A percentile compares a stretch with the other conserved stretches of the same genome.
phyloP scores from a whole-genome alignment of 2,888 invertebrate species.

The Acleris emargana region DNA sequence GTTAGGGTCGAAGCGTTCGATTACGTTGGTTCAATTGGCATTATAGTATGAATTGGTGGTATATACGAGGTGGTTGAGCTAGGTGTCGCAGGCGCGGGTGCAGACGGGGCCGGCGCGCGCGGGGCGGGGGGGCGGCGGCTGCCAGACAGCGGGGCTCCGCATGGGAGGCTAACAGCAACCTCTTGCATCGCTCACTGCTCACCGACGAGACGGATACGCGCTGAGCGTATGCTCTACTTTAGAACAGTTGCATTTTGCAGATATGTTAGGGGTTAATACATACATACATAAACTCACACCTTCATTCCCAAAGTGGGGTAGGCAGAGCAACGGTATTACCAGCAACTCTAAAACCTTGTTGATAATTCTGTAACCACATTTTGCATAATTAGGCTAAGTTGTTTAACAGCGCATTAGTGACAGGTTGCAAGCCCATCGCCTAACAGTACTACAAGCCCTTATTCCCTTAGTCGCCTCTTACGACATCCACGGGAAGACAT shows the following conservation, averaged over 20 bases:
- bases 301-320: too few relatives aligned
- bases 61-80: conserved; percentile 70
- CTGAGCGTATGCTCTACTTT: conserved; percentile 75
- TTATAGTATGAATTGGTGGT: conserved; percentile 58
- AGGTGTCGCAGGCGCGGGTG: conserved; percentile 54
- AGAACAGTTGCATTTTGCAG: conserved; percentile 9
- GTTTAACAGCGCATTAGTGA: too few relatives aligned
- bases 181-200: conserved; percentile 74
- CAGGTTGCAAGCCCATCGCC: too few relatives aligned
- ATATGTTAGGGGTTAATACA: neutral
- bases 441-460: too few relatives aligned
- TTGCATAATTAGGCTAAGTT: too few relatives aligned
- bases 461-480: too few relatives aligned
- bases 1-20: conserved; percentile 19
- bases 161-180: conserved; percentile 81
- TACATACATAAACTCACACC: too few relatives aligned
- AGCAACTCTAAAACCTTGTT: too few relatives aligned
- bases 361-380: too few relatives aligned
- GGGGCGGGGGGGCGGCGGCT: conserved; percentile 56
- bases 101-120: conserved; percentile 31
- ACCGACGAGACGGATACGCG: conserved; percentile 75
- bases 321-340: too few relatives aligned
- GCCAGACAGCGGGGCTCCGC: conserved; percentile 84
- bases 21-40: conserved; percentile 15
- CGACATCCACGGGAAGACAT: too few relatives aligned